A percentile compares a stretch with the other conserved stretches of the same genome.
phyloP scores from a whole-genome alignment of 2,113 vertebrate genomes.

The Pygathrix nemaeus region DNA sequence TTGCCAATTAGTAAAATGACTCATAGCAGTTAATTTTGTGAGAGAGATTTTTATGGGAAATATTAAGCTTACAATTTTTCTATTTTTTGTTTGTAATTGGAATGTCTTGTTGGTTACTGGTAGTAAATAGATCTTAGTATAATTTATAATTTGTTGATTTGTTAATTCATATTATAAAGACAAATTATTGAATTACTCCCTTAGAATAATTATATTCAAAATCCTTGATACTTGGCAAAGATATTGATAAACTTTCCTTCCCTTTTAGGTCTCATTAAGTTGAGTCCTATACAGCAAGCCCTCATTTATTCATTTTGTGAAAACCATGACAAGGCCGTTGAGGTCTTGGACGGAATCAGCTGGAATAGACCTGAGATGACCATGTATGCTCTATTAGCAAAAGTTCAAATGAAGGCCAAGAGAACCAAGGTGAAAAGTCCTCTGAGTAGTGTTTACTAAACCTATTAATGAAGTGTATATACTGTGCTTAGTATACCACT shows the following conservation, averaged over 20 bases:
- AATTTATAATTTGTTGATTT: background rate
- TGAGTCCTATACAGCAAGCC: slow-evolving; percentile 83
- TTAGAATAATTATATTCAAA: slow-evolving; percentile 15
- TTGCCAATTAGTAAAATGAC: background rate
- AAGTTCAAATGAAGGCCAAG: slow-evolving; percentile 87
- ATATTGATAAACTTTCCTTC: slow-evolving; percentile 9
- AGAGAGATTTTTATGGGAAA: background rate
- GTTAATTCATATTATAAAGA: slow-evolving; percentile 9
- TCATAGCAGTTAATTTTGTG: slow-evolving; percentile 35
- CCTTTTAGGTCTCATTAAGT: slow-evolving; percentile 78
- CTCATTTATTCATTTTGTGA: slow-evolving; percentile 86
- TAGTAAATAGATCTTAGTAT: slow-evolving; percentile 19
- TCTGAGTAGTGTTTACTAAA: slow-evolving; percentile 23
- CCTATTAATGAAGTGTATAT: background rate
- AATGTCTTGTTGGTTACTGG: background rate
- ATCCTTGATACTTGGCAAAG: background rate
- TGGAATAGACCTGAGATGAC: slow-evolving; percentile 62
- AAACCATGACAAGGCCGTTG: slow-evolving; percentile 84
- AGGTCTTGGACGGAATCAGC: slow-evolving; percentile 71
- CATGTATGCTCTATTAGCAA: slow-evolving; percentile 82
- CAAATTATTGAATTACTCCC: background rate
- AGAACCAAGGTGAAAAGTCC: slow-evolving; percentile 80
- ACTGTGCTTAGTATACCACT: background rate
- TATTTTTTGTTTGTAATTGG: background rate
- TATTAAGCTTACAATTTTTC: background rate